Evolutionary conservation across 2,113 vertebrate species (phyloP).

Genomic region (Ophthalmolycus amberensis): DNA sequence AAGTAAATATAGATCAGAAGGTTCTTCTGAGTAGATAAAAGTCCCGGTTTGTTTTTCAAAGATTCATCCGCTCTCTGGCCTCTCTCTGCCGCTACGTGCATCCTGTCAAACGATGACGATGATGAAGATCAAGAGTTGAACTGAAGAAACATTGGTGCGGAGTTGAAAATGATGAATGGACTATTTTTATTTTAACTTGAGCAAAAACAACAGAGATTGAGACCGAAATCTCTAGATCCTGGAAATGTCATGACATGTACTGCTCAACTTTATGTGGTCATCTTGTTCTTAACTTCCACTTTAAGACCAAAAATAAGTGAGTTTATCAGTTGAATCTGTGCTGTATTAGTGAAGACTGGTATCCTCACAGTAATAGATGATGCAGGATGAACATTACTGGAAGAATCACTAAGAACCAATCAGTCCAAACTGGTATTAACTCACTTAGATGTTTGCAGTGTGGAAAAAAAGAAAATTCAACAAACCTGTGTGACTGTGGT

Average conservation of each 20-base stretch:
- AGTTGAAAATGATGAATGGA: neutral
- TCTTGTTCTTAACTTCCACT: neutral
- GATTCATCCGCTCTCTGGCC: neutral
- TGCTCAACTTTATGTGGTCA: neutral
- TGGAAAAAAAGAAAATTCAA: too few species aligned
- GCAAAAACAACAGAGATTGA: neutral
- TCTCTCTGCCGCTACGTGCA: neutral
- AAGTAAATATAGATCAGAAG: neutral
- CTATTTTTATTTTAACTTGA: neutral
- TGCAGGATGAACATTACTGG: too few species aligned
- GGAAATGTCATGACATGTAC: neutral
- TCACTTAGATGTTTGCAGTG: too few species aligned
- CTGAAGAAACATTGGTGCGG: neutral
- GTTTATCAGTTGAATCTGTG: neutral
- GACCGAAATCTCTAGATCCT: fast-evolving
- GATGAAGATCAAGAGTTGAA: neutral
- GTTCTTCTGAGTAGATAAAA: neutral
- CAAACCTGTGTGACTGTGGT: too few species aligned
- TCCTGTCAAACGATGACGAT: neutral
- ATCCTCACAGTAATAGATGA: neutral
- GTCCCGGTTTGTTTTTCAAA: neutral
- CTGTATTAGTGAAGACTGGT: neutral
- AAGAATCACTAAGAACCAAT: too few species aligned
- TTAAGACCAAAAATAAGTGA: too few species aligned
- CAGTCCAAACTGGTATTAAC: too few species aligned